phyloP scores from a whole-genome alignment of 2,113 vertebrate genomes.

The Odontesthes bonariensis region DNA sequence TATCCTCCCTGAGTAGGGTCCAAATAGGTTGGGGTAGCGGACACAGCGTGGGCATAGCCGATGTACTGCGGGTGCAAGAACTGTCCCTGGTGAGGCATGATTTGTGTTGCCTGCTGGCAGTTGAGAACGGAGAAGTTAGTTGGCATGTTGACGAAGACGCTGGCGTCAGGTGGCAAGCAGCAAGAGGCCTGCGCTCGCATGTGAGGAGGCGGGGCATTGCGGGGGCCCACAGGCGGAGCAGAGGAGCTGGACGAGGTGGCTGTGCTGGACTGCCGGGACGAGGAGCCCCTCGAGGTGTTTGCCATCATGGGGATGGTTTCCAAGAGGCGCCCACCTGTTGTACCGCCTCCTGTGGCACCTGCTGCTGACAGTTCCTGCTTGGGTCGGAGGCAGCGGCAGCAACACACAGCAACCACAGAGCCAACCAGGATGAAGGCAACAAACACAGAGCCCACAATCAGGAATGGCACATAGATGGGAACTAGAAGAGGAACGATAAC shows the following conservation, averaged over 20 bases:
- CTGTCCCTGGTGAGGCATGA: slow-evolving; percentile 96
- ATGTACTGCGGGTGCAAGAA: slow-evolving; percentile 95
- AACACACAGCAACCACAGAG: slow-evolving; percentile 94
- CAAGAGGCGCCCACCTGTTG: slow-evolving; percentile 85
- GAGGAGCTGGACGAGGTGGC: slow-evolving; percentile 98
- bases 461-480: slow-evolving; percentile 97
- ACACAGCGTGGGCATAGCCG: slow-evolving; percentile 90
- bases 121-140: slow-evolving; percentile 97
- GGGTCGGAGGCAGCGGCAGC: slow-evolving; percentile 95
- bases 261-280: slow-evolving; percentile 96
- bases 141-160: slow-evolving; percentile 97
- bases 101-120: slow-evolving; percentile 97
- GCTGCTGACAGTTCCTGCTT: slow-evolving; percentile 95
- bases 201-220: slow-evolving; percentile 82
- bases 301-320: slow-evolving; percentile 99
- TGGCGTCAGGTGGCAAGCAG: slow-evolving; percentile 90
- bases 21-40: slow-evolving; percentile 85
- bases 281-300: slow-evolving; percentile 92
- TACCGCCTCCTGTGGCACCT: slow-evolving; percentile 68
- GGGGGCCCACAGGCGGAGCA: slow-evolving; percentile 86
- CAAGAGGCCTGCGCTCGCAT: slow-evolving; percentile 94
- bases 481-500: slow-evolving; percentile 77
- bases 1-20: slow-evolving; percentile 90
- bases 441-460: slow-evolving; percentile 97
- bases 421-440: slow-evolving; percentile 96